A percentile compares a stretch with the other conserved stretches of the same genome.
Conservation (phyloP, 2,888 invertebrate genomes). For the Apotomis capreana region DNA sequence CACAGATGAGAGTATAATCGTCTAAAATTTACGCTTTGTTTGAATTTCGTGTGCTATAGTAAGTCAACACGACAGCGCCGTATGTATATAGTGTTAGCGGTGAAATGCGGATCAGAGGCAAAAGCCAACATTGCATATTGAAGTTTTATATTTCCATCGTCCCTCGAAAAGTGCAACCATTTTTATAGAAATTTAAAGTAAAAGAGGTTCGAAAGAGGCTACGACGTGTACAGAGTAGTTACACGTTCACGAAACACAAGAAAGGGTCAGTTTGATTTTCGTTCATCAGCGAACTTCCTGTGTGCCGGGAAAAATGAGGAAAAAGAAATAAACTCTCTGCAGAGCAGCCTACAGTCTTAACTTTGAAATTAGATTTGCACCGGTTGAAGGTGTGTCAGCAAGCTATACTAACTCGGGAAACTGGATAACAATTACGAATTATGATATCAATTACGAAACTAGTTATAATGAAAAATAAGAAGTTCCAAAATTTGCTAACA, state of each 20-base stretch:
- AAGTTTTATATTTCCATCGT: background rate
- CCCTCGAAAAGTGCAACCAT: background rate
- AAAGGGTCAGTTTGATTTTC: conserved; percentile 27
- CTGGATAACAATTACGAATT: conserved; percentile 7
- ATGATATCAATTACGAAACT: conserved; percentile 3
- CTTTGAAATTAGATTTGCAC: conserved; percentile 36
- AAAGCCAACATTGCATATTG: conserved; percentile 1
- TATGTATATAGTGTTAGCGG: conserved; percentile 11
- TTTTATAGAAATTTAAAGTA: background rate
- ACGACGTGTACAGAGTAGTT: background rate
- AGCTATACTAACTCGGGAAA: conserved; percentile 23
- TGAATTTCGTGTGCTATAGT: conserved; percentile 18
- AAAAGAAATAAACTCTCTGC: conserved; percentile 26
- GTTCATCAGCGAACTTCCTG: conserved; percentile 34
- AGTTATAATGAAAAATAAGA: background rate
- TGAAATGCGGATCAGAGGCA: conserved; percentile 18
- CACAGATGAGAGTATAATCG: conserved; percentile 34
- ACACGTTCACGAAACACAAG: conserved; percentile 10
- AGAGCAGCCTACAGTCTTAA: conserved; percentile 29
- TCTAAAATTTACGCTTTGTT: conserved; percentile 36
- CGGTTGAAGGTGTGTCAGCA: conserved; percentile 25
- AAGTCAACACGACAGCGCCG: conserved; percentile 22
- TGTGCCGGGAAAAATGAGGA: conserved; percentile 25
- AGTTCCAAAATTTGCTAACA: background rate
- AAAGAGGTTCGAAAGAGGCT: background rate